phyloP scores from a whole-genome alignment of 2,113 vertebrate genomes.

The Acanthisitta chloris region DNA sequence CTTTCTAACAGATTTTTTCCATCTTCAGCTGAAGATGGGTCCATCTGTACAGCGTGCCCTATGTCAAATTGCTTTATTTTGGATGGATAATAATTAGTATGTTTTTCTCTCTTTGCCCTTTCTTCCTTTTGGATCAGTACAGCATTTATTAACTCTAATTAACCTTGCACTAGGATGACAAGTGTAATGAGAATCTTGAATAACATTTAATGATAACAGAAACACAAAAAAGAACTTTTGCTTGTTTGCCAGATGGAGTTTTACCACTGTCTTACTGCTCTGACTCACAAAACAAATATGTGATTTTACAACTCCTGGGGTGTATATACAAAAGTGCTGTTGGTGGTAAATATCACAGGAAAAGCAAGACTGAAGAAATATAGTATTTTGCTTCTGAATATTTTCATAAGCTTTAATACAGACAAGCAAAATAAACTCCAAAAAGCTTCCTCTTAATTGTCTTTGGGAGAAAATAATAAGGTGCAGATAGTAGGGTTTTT shows the following conservation, averaged over 20 bases:
- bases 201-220: conserved; percentile 42
- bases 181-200: conserved; percentile 47
- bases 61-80: conserved; percentile 23
- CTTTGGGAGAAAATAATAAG: background rate
- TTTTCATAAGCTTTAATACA: background rate
- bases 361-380: background rate
- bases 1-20: background rate
- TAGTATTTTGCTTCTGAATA: background rate
- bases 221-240: conserved; percentile 30
- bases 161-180: conserved; percentile 44
- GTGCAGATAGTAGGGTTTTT: background rate
- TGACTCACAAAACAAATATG: conserved; percentile 5
- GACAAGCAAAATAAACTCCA: background rate
- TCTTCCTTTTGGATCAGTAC: conserved; percentile 29
- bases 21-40: background rate
- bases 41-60: conserved; percentile 7
- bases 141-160: conserved; percentile 58
- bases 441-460: background rate
- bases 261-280: conserved; percentile 17
- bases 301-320: background rate
- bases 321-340: background rate
- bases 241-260: conserved; percentile 42
- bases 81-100: conserved; percentile 27
- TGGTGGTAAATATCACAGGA: background rate
- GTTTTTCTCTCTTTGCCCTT: conserved; percentile 26